Percentiles rank a stretch among this genome's conserved stretches.
Conservation (phyloP, 2,797 vertebrate species). For the Chelon auratus region DNA sequence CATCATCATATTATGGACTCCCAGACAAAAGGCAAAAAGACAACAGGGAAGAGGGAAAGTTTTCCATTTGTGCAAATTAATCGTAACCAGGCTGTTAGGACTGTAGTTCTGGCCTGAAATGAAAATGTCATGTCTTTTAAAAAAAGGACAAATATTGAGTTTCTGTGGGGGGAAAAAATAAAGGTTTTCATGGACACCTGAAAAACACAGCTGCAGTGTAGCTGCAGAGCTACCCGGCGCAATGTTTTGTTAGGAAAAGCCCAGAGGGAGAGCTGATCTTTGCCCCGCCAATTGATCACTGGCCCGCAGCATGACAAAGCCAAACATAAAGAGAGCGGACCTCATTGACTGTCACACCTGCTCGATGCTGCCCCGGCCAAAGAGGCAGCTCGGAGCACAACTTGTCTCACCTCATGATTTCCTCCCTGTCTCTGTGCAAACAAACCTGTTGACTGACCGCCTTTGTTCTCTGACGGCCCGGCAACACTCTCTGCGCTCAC, state of each 20-base stretch:
- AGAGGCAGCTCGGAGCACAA: constrained; percentile 6
- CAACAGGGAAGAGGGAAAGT: neutral
- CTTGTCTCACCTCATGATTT: constrained; percentile 29
- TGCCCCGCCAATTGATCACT: constrained; percentile 27
- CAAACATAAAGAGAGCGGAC: constrained; percentile 20
- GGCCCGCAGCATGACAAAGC: constrained; percentile 15
- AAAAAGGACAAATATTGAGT: neutral
- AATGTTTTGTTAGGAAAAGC: neutral
- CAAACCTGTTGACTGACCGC: constrained; percentile 15
- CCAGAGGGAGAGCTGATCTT: constrained; percentile 5
- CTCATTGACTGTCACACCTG: constrained; percentile 5
- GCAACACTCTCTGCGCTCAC: constrained; percentile 21
- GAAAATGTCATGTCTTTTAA: neutral
- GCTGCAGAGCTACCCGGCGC: neutral
- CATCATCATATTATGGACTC: neutral
- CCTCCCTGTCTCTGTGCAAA: constrained; percentile 20
- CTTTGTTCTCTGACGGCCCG: constrained; percentile 32
- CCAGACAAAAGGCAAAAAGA: neutral
- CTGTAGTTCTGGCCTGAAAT: neutral
- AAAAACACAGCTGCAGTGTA: neutral
- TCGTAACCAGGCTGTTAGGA: neutral
- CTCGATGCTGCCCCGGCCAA: neutral
- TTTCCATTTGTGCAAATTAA: neutral
- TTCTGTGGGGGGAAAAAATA: neutral
- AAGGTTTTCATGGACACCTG: neutral